These are phyloP conservation scores for Epinephelus moara DNA, from an alignment of 2,113 vertebrate genomes.

Conservation along the genomic window DNA sequence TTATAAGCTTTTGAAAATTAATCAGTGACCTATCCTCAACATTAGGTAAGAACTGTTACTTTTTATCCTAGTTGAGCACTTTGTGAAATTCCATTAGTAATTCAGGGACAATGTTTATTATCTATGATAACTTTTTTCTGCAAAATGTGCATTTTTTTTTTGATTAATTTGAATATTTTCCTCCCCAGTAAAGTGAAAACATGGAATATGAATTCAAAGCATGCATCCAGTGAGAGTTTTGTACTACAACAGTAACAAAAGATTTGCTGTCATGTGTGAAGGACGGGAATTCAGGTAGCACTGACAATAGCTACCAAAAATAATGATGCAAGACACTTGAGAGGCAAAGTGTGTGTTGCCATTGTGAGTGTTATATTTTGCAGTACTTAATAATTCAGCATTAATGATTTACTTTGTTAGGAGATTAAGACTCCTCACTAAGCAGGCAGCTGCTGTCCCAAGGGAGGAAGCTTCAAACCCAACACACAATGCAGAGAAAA, in stretches of 20 bases:
- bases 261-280: background rate
- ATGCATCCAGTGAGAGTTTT: background rate
- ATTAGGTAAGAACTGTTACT: background rate
- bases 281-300: background rate
- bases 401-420: conserved; percentile 67
- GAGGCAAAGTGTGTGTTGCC: too few species aligned
- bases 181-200: background rate
- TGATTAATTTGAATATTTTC: background rate
- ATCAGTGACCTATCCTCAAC: background rate
- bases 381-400: conserved; percentile 69
- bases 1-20: background rate
- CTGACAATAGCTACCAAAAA: background rate
- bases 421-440: conserved; percentile 57
- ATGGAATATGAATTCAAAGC: background rate
- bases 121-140: background rate
- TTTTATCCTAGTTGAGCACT: background rate
- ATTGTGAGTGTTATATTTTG: conserved; percentile 15
- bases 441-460: conserved; percentile 45
- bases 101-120: background rate
- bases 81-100: background rate
- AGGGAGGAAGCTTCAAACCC: conserved; percentile 38
- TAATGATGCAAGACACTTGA: background rate
- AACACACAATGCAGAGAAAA: background rate
- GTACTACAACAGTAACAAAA: background rate
- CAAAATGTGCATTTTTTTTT: background rate